phyloP scores from a whole-genome alignment of 2,888 invertebrate species.

The Chalcosyrphus nemorum region DNA sequence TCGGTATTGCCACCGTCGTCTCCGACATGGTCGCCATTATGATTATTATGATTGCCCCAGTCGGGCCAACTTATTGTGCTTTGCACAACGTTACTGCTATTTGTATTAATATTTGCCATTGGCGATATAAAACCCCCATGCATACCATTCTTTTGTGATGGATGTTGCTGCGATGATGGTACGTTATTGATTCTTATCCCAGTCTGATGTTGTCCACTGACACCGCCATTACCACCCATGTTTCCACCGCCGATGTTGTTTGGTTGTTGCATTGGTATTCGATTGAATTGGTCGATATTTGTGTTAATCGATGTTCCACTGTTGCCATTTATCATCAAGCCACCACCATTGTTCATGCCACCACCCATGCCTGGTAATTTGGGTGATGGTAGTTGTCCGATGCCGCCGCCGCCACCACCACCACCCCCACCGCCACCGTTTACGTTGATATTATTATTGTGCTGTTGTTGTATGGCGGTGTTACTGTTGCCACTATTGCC shows the following conservation, averaged over 20 bases:
- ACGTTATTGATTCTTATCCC: constrained; percentile 81
- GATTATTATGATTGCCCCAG: constrained; percentile 66
- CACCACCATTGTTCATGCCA: constrained; percentile 74
- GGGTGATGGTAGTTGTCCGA: constrained; percentile 50
- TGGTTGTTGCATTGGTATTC: constrained; percentile 80
- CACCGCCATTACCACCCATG: constrained; percentile 73
- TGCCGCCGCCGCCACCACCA: constrained; percentile 63
- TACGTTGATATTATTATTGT: constrained; percentile 77
- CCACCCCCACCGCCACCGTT: constrained; percentile 75
- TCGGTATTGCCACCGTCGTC: constrained; percentile 74
- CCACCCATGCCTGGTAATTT: constrained; percentile 66
- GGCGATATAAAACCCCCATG: constrained; percentile 73
- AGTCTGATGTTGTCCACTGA: constrained; percentile 78
- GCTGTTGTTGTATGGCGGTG: constrained; percentile 76
- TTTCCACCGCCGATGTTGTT: constrained; percentile 76
- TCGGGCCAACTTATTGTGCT: constrained; percentile 79
- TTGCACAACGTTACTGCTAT: constrained; percentile 79
- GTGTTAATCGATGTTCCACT: constrained; percentile 80
- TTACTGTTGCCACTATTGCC: constrained; percentile 69
- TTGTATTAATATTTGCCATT: constrained; percentile 77
- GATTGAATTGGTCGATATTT: constrained; percentile 81
- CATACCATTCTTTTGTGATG: constrained; percentile 78
- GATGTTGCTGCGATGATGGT: constrained; percentile 80
- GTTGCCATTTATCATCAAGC: constrained; percentile 69
- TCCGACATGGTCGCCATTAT: constrained; percentile 66